Conservation (phyloP, 64 coral and sea anemone genomes). For the Orbicella faveolata region DNA sequence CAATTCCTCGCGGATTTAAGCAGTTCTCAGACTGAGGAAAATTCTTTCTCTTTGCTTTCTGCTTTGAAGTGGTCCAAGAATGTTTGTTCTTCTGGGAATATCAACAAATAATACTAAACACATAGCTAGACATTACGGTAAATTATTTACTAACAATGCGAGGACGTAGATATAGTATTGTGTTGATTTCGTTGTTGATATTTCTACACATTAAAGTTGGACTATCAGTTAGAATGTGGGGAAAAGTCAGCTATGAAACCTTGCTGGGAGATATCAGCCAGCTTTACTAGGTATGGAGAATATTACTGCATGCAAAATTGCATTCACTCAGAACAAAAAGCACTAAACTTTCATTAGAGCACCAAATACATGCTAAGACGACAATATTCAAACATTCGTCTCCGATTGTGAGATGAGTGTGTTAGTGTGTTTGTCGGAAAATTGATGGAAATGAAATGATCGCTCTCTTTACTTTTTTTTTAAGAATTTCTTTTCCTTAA, state of each 20-base stretch:
- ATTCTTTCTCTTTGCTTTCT: not conserved
- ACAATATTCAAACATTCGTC: not conserved
- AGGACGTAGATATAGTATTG: not conserved
- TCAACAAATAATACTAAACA: not conserved
- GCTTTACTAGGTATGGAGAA: not conserved
- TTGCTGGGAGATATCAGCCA: not conserved
- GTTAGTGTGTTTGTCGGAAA: not conserved
- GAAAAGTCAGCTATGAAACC: too few relatives aligned
- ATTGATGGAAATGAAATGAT: not conserved
- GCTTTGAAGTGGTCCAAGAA: not conserved
- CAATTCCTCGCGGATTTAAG: not conserved
- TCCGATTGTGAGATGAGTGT: not conserved
- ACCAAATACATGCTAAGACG: not conserved
- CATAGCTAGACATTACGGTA: not conserved
- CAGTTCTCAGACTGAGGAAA: not conserved
- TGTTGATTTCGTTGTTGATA: constrained; percentile 1
- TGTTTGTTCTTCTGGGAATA: not conserved
- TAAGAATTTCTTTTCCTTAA: too few relatives aligned
- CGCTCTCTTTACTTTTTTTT: too few relatives aligned
- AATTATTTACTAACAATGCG: not conserved
- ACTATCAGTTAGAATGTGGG: not conserved
- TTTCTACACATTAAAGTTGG: not conserved
- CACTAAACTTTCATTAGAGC: too few relatives aligned
- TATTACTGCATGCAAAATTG: not conserved
- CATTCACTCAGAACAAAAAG: not conserved